Percentiles rank a stretch among this genome's conserved stretches.
Conservation (phyloP, 2,113 vertebrate genomes). For the Reinhardtius hippoglossoides region DNA sequence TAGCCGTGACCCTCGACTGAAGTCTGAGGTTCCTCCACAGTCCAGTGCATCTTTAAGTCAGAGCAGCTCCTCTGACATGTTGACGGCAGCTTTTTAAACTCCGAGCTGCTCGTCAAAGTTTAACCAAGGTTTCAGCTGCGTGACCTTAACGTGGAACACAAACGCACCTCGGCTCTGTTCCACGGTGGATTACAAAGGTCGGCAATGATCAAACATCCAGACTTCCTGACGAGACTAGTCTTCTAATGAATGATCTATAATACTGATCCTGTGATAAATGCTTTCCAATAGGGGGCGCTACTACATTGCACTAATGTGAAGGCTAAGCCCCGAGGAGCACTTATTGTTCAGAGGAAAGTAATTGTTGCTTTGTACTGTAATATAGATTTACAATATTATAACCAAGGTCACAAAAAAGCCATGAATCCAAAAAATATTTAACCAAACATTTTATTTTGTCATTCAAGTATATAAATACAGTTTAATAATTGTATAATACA, state of each 20-base stretch:
- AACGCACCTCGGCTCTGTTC: neutral
- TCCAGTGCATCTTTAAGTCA: neutral
- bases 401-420: neutral
- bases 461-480: too few species aligned
- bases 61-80: neutral
- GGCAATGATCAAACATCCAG: neutral
- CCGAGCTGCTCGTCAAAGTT: neutral
- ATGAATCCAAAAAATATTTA: neutral
- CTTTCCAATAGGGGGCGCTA: conserved; percentile 34
- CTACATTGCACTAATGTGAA: neutral
- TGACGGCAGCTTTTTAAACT: neutral
- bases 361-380: neutral
- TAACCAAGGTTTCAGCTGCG: conserved; percentile 25
- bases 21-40: conserved; percentile 18
- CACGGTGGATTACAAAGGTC: conserved; percentile 5
- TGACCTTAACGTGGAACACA: conserved; percentile 5
- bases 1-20: neutral
- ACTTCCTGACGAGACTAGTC: neutral
- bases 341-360: neutral
- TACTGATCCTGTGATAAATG: conserved; percentile 21
- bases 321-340: neutral
- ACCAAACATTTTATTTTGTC: neutral
- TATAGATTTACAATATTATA: neutral
- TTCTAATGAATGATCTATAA: conserved; percentile 14
- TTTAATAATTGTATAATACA: too few species aligned